phyloP scores from a whole-genome alignment of 2,888 invertebrate genomes.

The Agrilus mali region DNA sequence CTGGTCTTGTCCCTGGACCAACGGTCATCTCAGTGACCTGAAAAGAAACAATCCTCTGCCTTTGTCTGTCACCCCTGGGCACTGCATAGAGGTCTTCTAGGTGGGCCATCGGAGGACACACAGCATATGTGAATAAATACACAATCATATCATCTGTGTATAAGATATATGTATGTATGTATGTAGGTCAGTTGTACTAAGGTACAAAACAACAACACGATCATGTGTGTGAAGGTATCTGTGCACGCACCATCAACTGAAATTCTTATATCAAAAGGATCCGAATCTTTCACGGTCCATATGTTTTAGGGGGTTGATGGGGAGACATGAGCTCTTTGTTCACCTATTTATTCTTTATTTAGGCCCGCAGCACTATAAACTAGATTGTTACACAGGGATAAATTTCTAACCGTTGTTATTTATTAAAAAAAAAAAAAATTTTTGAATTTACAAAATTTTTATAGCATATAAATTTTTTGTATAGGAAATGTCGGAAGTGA shows the following conservation, averaged over 20 bases:
- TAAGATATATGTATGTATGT: conserved; percentile 3
- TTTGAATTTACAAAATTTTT: no score
- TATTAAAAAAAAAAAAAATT: no score
- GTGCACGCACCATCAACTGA: no score
- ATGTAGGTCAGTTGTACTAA: conserved; percentile 17
- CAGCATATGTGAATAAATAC: neutral
- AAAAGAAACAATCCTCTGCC: conserved; percentile 14
- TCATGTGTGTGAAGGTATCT: neutral
- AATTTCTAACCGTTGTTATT: no score
- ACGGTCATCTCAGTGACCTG: conserved; percentile 18
- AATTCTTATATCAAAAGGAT: conserved; percentile 7
- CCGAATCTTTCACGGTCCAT: conserved; percentile 17
- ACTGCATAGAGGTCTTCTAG: conserved; percentile 16
- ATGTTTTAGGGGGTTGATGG: conserved; percentile 12
- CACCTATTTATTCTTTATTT: no score
- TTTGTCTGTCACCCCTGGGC: conserved; percentile 18
- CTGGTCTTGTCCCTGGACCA: conserved; percentile 17
- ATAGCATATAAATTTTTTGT: no score
- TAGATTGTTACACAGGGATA: no score
- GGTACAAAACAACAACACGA: conserved; percentile 14
- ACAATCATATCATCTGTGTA: neutral
- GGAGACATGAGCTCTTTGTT: neutral
- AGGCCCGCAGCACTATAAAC: no score
- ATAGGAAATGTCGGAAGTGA: no score
- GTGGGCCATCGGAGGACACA: conserved; percentile 11